phyloP scores from a whole-genome alignment of 2,888 invertebrate genomes.

The Lasioglossum zephyrum region DNA sequence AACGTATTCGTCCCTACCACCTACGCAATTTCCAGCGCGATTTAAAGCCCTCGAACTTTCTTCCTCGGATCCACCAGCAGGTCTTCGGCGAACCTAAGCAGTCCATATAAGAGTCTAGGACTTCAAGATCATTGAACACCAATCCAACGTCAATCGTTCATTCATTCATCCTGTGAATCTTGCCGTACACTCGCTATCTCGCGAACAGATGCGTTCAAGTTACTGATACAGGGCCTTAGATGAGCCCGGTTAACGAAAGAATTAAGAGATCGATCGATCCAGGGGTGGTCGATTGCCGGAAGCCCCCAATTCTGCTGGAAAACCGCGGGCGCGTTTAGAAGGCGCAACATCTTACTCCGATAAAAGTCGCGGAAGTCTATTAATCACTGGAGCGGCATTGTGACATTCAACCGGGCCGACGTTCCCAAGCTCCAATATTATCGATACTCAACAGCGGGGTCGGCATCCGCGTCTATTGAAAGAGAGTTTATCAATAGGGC shows the following conservation, averaged over 20 bases:
- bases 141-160: too few species aligned
- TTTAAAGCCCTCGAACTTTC: slow-evolving; percentile 1
- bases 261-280: neutral
- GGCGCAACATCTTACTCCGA: slow-evolving; percentile 73
- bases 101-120: too few species aligned
- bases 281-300: neutral
- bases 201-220: neutral
- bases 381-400: slow-evolving; percentile 69
- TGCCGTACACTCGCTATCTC: neutral
- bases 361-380: slow-evolving; percentile 72
- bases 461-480: slow-evolving; percentile 70
- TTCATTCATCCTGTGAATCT: neutral
- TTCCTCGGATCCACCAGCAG: neutral
- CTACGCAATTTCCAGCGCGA: neutral
- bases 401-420: slow-evolving; percentile 66
- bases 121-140: too few species aligned
- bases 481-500: slow-evolving; percentile 76
- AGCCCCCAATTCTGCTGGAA: neutral
- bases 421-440: slow-evolving; percentile 72
- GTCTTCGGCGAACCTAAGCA: neutral
- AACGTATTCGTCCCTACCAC: slow-evolving; percentile 9
- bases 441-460: slow-evolving; percentile 70
- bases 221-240: neutral
- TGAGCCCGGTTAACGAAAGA: neutral
- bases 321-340: slow-evolving; percentile 36